Evolutionary conservation across 30 jellyfish, hydroid and myxozoan species (phyloP).

Genomic region (Hydractinia echinata): DNA sequence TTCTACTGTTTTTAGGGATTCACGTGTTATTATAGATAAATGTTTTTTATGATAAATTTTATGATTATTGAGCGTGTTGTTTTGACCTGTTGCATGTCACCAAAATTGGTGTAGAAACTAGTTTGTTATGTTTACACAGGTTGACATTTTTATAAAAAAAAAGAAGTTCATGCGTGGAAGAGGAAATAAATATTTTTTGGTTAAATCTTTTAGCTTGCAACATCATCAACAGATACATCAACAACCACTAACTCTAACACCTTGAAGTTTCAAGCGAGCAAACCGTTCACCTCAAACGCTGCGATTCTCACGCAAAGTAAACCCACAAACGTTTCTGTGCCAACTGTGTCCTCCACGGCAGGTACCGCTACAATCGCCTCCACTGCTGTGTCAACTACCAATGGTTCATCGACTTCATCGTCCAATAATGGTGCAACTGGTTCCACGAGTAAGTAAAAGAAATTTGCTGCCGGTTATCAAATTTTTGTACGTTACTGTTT

Average conservation of each 20-base stretch:
- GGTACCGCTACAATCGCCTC: conserved; percentile 26
- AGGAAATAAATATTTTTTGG: background rate
- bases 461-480: too few relatives aligned
- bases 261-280: conserved; percentile 2
- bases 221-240: conserved; percentile 25
- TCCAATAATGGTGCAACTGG: background rate
- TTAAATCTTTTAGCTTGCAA: background rate
- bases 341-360: conserved; percentile 29
- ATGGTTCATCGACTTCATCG: background rate
- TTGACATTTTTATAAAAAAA: too few relatives aligned
- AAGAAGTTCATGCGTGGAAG: too few relatives aligned
- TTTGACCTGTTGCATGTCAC: too few relatives aligned
- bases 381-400: conserved; percentile 26
- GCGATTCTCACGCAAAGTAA: conserved; percentile 5
- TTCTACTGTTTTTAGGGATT: too few relatives aligned
- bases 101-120: too few relatives aligned
- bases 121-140: too few relatives aligned
- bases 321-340: conserved; percentile 20
- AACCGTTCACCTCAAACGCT: conserved; percentile 22
- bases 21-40: too few relatives aligned
- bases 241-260: conserved; percentile 19
- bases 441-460: too few relatives aligned
- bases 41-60: too few relatives aligned
- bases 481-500: too few relatives aligned
- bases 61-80: too few relatives aligned